These are phyloP conservation scores for Chloroceryle inda DNA, from an alignment of 2,797 vertebrate species.

Conservation along the genomic window DNA sequence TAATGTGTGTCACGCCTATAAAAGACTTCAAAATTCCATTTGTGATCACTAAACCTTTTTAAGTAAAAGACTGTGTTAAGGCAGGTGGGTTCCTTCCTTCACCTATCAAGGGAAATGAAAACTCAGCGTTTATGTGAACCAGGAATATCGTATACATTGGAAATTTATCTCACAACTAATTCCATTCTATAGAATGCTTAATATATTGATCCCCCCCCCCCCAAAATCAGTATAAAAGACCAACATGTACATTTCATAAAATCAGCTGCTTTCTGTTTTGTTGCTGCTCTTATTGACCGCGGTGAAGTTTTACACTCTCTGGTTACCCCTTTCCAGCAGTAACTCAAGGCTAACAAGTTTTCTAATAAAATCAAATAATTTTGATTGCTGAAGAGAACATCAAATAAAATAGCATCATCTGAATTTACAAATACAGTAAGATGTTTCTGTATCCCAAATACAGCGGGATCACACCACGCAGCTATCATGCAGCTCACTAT, in stretches of 20 bases:
- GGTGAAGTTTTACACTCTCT: background rate
- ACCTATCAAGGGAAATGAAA: background rate
- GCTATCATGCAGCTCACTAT: background rate
- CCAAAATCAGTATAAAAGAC: background rate
- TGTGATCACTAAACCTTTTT: background rate
- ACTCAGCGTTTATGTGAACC: background rate
- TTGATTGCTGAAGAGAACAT: background rate
- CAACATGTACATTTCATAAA: background rate
- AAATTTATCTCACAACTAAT: background rate
- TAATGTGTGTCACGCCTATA: slow-evolving; percentile 32
- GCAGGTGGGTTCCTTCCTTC: background rate
- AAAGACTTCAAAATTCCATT: background rate
- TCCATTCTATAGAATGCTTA: background rate
- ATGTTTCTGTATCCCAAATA: background rate
- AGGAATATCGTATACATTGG: background rate
- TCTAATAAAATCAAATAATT: background rate
- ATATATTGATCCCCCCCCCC: background rate
- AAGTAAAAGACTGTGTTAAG: background rate
- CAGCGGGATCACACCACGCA: background rate
- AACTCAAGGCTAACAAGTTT: background rate
- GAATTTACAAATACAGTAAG: background rate
- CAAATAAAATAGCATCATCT: background rate
- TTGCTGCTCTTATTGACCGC: background rate
- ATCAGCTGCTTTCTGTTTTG: background rate
- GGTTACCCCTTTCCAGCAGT: background rate